Evolutionary conservation across 2,888 invertebrate genomes (phyloP).

Genomic region (Phytoseiulus persimilis): DNA sequence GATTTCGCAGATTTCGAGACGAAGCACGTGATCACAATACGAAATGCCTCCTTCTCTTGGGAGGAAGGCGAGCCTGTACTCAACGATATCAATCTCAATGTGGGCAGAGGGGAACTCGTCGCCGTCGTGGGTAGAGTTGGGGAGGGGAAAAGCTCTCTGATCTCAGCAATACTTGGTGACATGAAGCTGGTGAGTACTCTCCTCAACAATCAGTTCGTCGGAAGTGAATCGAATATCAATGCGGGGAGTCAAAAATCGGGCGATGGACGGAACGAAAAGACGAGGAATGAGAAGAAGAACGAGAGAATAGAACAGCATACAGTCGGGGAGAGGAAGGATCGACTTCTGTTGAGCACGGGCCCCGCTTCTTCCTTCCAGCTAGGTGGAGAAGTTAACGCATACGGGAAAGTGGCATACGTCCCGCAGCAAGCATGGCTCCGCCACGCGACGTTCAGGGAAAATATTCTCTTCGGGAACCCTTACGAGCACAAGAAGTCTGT

Average conservation of each 20-base stretch:
- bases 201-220: too few species aligned
- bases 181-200: background rate
- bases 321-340: too few species aligned
- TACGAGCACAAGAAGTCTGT: conserved; percentile 56
- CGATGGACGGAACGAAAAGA: too few species aligned
- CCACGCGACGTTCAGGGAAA: conserved; percentile 83
- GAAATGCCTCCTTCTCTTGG: conserved; percentile 10
- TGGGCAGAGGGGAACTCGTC: background rate
- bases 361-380: background rate
- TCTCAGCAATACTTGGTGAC: background rate
- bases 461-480: conserved; percentile 77
- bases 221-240: too few species aligned
- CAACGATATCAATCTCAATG: background rate
- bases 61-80: background rate
- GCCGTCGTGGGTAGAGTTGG: background rate
- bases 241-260: too few species aligned
- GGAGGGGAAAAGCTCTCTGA: background rate
- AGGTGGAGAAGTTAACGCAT: background rate
- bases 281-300: too few species aligned
- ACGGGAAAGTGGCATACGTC: conserved; percentile 69
- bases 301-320: too few species aligned
- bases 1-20: background rate
- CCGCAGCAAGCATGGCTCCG: conserved; percentile 97
- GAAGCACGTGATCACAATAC: background rate
- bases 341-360: too few species aligned